Conservation (phyloP, 2,888 invertebrate species). For the Campopleginae sp. region DNA sequence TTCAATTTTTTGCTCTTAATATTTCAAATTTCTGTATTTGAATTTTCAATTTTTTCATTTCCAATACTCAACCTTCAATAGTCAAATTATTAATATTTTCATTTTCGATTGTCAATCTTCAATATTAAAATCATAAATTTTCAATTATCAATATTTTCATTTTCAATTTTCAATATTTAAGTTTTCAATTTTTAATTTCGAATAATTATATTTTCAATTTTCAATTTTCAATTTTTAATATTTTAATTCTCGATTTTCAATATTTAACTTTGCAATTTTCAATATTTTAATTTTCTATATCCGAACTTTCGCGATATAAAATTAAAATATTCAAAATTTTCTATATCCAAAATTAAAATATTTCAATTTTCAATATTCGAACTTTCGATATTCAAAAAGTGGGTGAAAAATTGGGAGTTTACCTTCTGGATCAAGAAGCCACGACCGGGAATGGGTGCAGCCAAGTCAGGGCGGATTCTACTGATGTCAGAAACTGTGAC, state of each 20-base stretch:
- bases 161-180: no score
- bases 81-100: background rate
- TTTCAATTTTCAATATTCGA: background rate
- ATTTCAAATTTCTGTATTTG: no score
- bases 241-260: no score
- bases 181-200: background rate
- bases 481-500: slow-evolving; percentile 72
- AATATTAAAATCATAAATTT: background rate
- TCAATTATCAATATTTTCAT: background rate
- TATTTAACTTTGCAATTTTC: no score
- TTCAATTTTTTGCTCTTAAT: no score
- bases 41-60: no score
- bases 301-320: background rate
- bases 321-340: background rate
- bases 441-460: slow-evolving; percentile 74
- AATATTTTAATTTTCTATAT: no score
- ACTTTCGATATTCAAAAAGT: background rate
- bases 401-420: slow-evolving; percentile 21
- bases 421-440: slow-evolving; percentile 77
- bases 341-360: background rate
- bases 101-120: background rate
- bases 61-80: no score
- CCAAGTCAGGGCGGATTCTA: slow-evolving; percentile 71
- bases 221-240: background rate
- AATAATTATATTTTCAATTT: background rate